Conservation (phyloP, 30 jellyfish, hydroid and myxozoan species). For the Catostylus mosaicus region DNA sequence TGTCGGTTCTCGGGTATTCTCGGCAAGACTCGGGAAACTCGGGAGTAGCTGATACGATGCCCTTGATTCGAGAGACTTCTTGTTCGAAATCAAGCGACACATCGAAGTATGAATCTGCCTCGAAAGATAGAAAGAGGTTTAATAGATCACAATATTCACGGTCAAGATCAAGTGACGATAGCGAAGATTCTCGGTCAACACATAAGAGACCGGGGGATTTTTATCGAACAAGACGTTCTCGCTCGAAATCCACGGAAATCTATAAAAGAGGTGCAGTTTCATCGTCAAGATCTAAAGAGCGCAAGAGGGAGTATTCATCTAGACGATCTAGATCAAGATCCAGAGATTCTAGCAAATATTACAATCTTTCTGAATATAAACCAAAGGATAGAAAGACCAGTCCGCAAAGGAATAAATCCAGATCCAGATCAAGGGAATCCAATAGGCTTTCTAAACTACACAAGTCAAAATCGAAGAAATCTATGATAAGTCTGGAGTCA, state of each 20-base stretch:
- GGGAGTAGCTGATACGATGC: no score
- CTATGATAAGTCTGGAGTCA: not conserved
- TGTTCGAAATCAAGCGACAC: no score
- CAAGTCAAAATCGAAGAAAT: not conserved
- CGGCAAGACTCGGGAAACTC: no score
- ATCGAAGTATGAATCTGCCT: not conserved
- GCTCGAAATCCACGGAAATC: not conserved
- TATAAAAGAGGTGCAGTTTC: not conserved
- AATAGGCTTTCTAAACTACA: not conserved
- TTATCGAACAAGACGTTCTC: not conserved
- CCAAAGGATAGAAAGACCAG: not conserved
- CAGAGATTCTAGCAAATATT: not conserved
- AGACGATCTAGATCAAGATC: constrained; percentile 11
- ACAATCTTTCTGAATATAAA: not conserved
- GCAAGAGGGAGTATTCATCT: not conserved
- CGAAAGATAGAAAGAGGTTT: not conserved
- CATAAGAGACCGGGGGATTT: not conserved
- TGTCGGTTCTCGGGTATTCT: no score
- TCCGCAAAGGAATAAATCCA: not conserved
- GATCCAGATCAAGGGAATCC: not conserved
- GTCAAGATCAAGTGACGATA: no score
- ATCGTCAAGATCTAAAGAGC: not conserved
- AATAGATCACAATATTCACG: no score
- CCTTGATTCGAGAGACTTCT: no score
- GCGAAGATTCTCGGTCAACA: no score